phyloP scores from a whole-genome alignment of 1,140 invertebrate genomes.

The Drosophila malerkotliana region DNA sequence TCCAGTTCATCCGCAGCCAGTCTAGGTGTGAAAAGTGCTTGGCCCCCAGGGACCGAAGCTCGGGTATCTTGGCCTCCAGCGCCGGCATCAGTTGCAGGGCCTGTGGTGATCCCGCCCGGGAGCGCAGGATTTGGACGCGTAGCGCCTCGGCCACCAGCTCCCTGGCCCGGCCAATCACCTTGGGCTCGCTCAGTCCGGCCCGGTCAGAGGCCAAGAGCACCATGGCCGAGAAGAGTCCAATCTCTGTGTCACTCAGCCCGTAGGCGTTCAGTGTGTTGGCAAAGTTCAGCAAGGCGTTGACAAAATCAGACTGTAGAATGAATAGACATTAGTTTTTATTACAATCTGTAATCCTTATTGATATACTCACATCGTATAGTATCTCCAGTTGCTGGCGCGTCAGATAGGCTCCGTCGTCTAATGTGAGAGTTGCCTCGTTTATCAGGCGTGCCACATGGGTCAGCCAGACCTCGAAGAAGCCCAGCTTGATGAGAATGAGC shows the following conservation, averaged over 20 bases:
- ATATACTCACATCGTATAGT: constrained; percentile 95
- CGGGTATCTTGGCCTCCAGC: constrained; percentile 90
- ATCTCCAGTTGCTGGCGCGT: constrained; percentile 93
- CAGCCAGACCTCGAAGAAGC: constrained; percentile 98
- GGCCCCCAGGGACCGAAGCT: constrained; percentile 92
- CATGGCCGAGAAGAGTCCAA: constrained; percentile 94
- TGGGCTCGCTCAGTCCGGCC: constrained; percentile 91
- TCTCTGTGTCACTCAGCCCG: constrained; percentile 93
- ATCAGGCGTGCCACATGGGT: constrained; percentile 93
- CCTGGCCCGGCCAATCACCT: constrained; percentile 92
- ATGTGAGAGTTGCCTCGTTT: constrained; percentile 92
- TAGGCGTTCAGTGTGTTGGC: constrained; percentile 91
- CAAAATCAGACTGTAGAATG: constrained; percentile 86
- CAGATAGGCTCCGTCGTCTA: constrained; percentile 95
- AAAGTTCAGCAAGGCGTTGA: constrained; percentile 91
- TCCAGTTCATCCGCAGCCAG: constrained; percentile 96
- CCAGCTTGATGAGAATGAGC: constrained; percentile 96
- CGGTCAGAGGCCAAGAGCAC: constrained; percentile 93
- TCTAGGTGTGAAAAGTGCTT: constrained; percentile 93
- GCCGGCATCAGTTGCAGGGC: constrained; percentile 87
- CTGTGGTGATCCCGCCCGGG: constrained; percentile 67
- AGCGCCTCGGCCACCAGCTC: constrained; percentile 93
- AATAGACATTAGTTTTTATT: neutral
- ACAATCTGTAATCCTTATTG: neutral
- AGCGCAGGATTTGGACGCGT: constrained; percentile 81